Evolutionary conservation across 2,113 vertebrate species (phyloP), one percentile per base, ranked within the genome.

Genomic region (Odontesthes bonariensis): DNA sequence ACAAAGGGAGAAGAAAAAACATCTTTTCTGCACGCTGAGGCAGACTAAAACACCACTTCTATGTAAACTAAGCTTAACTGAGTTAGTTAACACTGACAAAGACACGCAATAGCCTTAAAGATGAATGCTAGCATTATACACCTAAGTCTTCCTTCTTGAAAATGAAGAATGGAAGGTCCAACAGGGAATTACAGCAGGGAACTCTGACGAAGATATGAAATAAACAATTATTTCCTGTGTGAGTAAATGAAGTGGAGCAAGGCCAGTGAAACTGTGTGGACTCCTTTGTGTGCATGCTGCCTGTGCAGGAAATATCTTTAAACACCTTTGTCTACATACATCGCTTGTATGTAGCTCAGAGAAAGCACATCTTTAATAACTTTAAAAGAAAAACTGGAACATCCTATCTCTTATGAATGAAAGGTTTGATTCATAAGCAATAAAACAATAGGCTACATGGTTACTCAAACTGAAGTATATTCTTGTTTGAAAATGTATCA

Each of bases 51-150:
- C 58, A 72, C 6, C 6, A 52, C 44, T 44, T 72, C 23, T 52
- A 72, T 47, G 72, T 53, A 67, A 81, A 71, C 57, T 59, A 75
- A 82, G 82, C 80, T 73, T 69, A 79, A 76, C 46, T 35, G 16
- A 70, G 74, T 81, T 22, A 61, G 11, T 35, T 16, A 64, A 72
- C 38, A 77, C 58, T 69, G 73, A 69, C 27, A 84, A 31, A 54
- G 78, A 83, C 79, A 81, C 63, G 79, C 71, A 68, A 27, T 19
- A 59, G 59, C 72, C 64, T 69, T 61, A 85, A 69, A 64, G 42
- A 81, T 79, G 64, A 86, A 72, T 73, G 64, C 38, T 23, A n/a
- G 56, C 27, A 84, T 78, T 74, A 79, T 40, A 52, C 5, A 27
- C 53, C 31, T 52, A 49, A 63, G 68, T 55, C 51, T 67, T 64